Conservation (phyloP, 2,888 invertebrate species). For the Amphimallon solstitiale region DNA sequence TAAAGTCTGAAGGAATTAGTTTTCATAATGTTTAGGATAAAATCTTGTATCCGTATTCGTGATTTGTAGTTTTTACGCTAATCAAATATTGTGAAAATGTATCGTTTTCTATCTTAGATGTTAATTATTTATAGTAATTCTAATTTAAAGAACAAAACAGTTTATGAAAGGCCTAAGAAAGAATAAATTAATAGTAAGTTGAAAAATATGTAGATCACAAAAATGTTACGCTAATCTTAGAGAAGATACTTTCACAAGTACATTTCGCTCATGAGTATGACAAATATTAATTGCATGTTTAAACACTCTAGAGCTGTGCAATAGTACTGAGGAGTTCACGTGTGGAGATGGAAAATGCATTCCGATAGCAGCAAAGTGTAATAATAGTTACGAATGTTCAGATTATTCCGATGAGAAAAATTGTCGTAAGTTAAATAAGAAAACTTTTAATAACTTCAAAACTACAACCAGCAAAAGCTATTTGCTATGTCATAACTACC, state of each 20-base stretch:
- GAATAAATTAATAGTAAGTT: too few species aligned
- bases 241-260: neutral
- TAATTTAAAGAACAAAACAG: too few species aligned
- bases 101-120: too few species aligned
- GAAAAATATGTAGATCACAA: slow-evolving; percentile 14
- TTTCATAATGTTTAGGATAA: too few species aligned
- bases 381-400: slow-evolving; percentile 77
- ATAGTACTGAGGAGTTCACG: slow-evolving; percentile 65
- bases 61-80: too few species aligned
- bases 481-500: slow-evolving; percentile 1
- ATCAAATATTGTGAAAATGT: too few species aligned
- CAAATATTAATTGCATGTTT: slow-evolving; percentile 35
- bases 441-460: slow-evolving; percentile 20
- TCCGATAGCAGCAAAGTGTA: slow-evolving; percentile 74
- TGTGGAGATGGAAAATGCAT: slow-evolving; percentile 82
- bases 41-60: too few species aligned
- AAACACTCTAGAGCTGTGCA: slow-evolving; percentile 44
- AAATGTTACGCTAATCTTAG: neutral
- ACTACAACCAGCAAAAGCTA: slow-evolving; percentile 8
- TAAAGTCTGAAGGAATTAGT: too few species aligned
- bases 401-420: slow-evolving; percentile 73
- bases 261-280: neutral
- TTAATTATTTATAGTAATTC: too few species aligned
- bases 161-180: too few species aligned
- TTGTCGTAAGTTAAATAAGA: slow-evolving; percentile 73